These are phyloP conservation scores for Hassar affinis DNA, from an alignment of 2,113 vertebrate genomes.

Conservation along the genomic window DNA sequence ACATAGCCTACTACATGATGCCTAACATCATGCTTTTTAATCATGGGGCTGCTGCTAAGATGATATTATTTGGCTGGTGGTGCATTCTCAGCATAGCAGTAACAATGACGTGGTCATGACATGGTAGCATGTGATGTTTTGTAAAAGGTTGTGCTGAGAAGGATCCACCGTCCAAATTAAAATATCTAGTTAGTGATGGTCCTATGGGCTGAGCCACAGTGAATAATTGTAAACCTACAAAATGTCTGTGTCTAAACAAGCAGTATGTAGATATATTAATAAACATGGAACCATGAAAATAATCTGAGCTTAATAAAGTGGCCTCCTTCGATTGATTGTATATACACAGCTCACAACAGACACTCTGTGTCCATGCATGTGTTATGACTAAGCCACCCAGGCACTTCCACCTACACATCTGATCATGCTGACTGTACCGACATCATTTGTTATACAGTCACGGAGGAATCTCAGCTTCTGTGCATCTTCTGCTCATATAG, in stretches of 20 bases:
- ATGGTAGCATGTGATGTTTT: not conserved
- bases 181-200: not conserved
- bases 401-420: conserved; percentile 30
- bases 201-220: not conserved
- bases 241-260: not conserved
- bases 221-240: not conserved
- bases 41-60: not conserved
- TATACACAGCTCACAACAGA: conserved; percentile 11
- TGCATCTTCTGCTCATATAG: conserved; percentile 8
- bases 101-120: not conserved
- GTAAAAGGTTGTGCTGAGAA: not conserved
- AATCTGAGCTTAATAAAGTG: not conserved
- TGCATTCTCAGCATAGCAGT: not conserved
- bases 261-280: not conserved
- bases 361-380: conserved; percentile 26
- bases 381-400: conserved; percentile 36
- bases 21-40: conserved; percentile 2
- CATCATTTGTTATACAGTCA: conserved; percentile 20
- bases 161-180: not conserved
- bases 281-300: not conserved
- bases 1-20: not conserved
- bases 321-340: not conserved
- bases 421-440: conserved; percentile 29
- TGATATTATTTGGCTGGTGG: not conserved
- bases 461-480: conserved; percentile 5